phyloP scores from a whole-genome alignment of 1,140 invertebrate genomes.

The Drosophila parabipectinata region DNA sequence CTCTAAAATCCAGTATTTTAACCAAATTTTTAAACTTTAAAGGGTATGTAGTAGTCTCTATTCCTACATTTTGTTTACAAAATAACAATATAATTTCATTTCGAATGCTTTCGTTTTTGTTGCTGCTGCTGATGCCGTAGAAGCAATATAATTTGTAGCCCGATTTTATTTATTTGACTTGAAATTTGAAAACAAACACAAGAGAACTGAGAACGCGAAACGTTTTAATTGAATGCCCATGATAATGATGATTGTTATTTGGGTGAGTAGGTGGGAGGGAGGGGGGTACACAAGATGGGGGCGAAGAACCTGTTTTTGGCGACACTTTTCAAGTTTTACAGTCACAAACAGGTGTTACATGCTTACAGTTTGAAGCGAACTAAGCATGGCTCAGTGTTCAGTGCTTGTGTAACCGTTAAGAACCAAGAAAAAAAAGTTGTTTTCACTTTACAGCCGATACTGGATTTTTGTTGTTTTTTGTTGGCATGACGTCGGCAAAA shows the following conservation, averaged over 20 bases:
- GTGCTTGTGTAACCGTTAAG: constrained; percentile 47
- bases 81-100: constrained; percentile 16
- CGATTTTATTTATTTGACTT: constrained; percentile 64
- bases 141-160: constrained; percentile 61
- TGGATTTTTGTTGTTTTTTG: constrained; percentile 39
- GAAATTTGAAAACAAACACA: constrained; percentile 45
- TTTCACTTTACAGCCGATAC: constrained; percentile 64
- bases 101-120: background rate
- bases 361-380: constrained; percentile 19
- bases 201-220: constrained; percentile 19
- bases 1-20: too few species aligned
- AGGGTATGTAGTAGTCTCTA: background rate
- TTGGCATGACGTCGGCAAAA: constrained; percentile 64
- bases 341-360: constrained; percentile 49
- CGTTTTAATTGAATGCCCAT: constrained; percentile 51
- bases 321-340: constrained; percentile 24
- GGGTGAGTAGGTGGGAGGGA: constrained; percentile 1
- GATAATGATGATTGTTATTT: constrained; percentile 42
- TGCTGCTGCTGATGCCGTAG: constrained; percentile 33
- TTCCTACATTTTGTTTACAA: constrained; percentile 12
- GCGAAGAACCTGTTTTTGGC: constrained; percentile 35
- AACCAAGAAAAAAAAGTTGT: constrained; percentile 43
- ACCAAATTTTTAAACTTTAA: background rate
- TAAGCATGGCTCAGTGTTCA: constrained; percentile 34
- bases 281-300: background rate